A percentile compares a stretch with the other conserved stretches of the same genome.
Evolutionary conservation across 1,140 invertebrate genomes (phyloP).

Genomic region (Oreohelix idahoensis): DNA sequence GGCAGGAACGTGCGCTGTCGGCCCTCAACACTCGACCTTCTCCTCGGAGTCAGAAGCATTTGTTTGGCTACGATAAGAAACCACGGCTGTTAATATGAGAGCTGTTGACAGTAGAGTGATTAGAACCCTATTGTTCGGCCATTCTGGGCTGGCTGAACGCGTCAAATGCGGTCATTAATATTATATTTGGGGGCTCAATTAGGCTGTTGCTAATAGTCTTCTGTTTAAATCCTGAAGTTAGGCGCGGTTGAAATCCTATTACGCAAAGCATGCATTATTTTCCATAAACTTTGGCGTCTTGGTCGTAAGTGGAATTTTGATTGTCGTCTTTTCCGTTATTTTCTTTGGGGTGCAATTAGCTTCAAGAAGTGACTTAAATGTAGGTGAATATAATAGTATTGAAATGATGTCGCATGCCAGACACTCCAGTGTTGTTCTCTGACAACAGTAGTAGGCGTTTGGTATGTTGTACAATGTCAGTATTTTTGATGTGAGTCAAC

Average conservation of each 20-base stretch:
- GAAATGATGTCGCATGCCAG: too few relatives aligned
- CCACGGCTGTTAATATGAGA: background rate
- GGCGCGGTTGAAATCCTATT: background rate
- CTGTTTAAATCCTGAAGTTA: background rate
- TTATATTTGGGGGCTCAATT: background rate
- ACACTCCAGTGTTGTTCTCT: too few relatives aligned
- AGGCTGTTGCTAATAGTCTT: background rate
- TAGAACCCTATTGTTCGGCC: background rate
- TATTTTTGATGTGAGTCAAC: too few relatives aligned
- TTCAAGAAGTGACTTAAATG: too few relatives aligned
- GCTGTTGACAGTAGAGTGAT: constrained; percentile 9
- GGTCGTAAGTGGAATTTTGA: background rate
- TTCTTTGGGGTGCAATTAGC: too few relatives aligned
- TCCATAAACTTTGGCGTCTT: background rate
- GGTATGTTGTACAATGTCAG: too few relatives aligned
- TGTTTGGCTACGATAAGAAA: constrained; percentile 16
- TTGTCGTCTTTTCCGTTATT: too few relatives aligned
- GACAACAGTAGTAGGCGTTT: too few relatives aligned
- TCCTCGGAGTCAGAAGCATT: background rate
- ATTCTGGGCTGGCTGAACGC: background rate
- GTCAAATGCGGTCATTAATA: constrained; percentile 1
- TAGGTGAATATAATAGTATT: too few relatives aligned
- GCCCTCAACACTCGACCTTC: background rate
- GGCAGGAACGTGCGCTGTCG: background rate
- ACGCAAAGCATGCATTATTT: background rate